Conservation (phyloP, 1,140 invertebrate genomes). For the Caligus rogercresseyi region DNA sequence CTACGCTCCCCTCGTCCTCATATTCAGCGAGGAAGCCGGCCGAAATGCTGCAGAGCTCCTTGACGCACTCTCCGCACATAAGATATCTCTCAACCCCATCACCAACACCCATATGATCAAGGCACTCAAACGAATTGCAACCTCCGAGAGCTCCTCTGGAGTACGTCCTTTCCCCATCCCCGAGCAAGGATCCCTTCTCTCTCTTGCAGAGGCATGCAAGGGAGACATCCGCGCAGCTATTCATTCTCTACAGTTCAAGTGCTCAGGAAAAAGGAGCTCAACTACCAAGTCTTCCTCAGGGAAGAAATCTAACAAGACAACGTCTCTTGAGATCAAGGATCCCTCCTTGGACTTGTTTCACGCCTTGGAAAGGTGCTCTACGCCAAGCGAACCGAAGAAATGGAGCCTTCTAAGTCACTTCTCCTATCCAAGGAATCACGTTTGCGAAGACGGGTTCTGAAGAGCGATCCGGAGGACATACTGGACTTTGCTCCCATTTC, state of each 20-base stretch:
- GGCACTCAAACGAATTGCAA: not conserved
- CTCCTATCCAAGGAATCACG: too few species aligned
- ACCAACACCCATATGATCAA: not conserved
- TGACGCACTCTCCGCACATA: not conserved
- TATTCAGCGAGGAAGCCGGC: not conserved
- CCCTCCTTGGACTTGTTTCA: not conserved
- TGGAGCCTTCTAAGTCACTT: not conserved
- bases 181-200: not conserved
- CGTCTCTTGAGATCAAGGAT: not conserved
- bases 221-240: not conserved
- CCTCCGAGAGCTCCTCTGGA: not conserved
- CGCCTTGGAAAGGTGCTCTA: not conserved
- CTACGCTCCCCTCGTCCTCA: not conserved
- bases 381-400: not conserved
- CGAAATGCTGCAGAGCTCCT: not conserved
- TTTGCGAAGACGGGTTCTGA: not conserved
- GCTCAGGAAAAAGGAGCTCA: too few species aligned
- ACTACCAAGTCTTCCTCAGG: too few species aligned
- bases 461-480: not conserved
- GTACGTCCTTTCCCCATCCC: not conserved
- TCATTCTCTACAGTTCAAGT: not conserved
- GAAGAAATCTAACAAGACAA: too few species aligned
- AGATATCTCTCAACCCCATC: not conserved
- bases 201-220: not conserved
- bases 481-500: not conserved